Evolutionary conservation across 2,797 vertebrate genomes (phyloP).

Genomic region (Falco novaeseelandiae): DNA sequence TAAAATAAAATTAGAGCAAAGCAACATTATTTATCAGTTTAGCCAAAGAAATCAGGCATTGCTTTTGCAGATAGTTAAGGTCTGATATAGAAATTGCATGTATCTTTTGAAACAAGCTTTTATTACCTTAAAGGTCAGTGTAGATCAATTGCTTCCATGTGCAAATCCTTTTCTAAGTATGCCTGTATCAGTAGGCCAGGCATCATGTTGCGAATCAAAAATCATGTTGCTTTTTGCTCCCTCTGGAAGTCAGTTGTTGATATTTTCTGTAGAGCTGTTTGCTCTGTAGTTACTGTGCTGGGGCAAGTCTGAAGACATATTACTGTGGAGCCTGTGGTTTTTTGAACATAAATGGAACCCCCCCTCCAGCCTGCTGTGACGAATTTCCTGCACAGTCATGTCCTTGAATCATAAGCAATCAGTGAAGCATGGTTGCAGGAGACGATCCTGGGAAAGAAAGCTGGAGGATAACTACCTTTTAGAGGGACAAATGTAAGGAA

Average conservation of each 20-base stretch:
- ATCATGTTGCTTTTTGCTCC: background rate
- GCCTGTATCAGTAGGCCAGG: background rate
- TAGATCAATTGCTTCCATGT: background rate
- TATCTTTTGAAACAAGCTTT: background rate
- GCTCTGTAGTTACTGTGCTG: background rate
- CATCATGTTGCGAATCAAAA: background rate
- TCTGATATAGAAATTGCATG: background rate
- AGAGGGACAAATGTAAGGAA: background rate
- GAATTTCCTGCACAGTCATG: conserved; percentile 25
- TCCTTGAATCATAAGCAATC: conserved; percentile 27
- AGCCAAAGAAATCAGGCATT: background rate
- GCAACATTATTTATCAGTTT: background rate
- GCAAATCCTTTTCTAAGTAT: background rate
- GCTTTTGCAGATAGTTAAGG: background rate
- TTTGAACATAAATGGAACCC: conserved; percentile 1
- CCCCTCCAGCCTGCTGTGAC: conserved; percentile 1
- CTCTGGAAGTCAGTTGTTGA: background rate
- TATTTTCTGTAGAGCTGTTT: conserved; percentile 24
- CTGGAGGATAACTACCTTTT: conserved; percentile 9
- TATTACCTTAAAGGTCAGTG: background rate
- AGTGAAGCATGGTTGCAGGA: background rate
- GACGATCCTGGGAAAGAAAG: background rate
- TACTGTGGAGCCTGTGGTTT: background rate
- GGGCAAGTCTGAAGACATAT: background rate
- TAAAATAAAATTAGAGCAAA: background rate